phyloP scores from a whole-genome alignment of 2,113 vertebrate species.

The Thamnaconus septentrionalis region DNA sequence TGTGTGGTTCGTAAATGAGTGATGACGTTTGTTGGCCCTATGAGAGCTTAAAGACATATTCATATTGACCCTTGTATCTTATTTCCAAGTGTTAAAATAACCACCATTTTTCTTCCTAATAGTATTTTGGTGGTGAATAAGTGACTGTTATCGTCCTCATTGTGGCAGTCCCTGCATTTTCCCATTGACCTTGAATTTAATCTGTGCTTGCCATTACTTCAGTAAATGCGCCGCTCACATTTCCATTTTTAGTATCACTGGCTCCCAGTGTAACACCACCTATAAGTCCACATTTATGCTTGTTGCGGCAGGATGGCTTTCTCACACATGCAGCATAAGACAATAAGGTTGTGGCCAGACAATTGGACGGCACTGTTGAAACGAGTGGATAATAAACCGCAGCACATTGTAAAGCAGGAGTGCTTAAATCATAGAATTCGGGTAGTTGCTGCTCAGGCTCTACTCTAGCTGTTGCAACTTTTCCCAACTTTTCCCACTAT shows the following conservation, averaged over 20 bases:
- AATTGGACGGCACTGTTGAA: too few relatives aligned
- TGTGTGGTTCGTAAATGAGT: slow-evolving; percentile 42
- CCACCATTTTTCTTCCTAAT: slow-evolving; percentile 52
- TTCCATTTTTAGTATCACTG: slow-evolving; percentile 1
- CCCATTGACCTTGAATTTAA: slow-evolving; percentile 19
- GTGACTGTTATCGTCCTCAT: slow-evolving; percentile 19
- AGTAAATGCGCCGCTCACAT: slow-evolving; percentile 15
- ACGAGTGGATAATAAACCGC: too few relatives aligned
- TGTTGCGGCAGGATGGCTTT: too few relatives aligned
- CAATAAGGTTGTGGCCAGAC: too few relatives aligned
- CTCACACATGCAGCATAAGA: too few relatives aligned
- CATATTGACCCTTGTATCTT: slow-evolving; percentile 4
- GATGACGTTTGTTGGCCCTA: slow-evolving; percentile 22
- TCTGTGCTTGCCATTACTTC: slow-evolving; percentile 11
- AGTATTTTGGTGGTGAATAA: slow-evolving; percentile 20
- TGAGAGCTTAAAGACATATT: slow-evolving; percentile 7
- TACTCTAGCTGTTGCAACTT: too few relatives aligned
- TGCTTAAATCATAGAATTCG: too few relatives aligned
- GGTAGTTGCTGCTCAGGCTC: too few relatives aligned
- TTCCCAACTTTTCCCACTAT: too few relatives aligned
- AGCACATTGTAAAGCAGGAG: too few relatives aligned
- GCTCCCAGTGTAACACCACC: neutral
- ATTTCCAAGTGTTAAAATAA: slow-evolving; percentile 42
- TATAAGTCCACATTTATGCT: neutral
- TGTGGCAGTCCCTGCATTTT: slow-evolving; percentile 6